Evolutionary conservation across 2,888 invertebrate genomes (phyloP), one percentile per base, ranked within the genome.

Genomic region (Mimumesa dahlbomi): DNA sequence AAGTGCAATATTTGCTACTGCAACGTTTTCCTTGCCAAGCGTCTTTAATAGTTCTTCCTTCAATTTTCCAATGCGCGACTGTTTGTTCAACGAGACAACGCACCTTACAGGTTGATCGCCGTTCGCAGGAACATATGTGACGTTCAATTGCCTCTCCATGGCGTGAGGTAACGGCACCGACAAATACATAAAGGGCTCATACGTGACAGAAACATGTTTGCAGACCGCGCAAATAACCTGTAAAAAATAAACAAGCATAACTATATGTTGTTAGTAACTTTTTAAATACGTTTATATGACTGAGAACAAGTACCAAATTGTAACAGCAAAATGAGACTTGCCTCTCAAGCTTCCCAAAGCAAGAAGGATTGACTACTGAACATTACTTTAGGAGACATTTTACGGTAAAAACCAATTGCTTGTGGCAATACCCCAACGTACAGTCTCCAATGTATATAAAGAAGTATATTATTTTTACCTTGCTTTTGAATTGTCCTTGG

Each of bases 151-250:
- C 66, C 91, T 89, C 81, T 93, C 92, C 90, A 92, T 91, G 21
- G 93, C 93, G 77, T 92, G 91, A 42, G 93, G 93, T 67, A 93
- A 89, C 3, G 93, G 93, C 40, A 93, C 91, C 31, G 93, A 92
- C n/a, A 93, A 89, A 84, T 93, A 93, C 93, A 93, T 93, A 80
- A 93, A 93, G 19, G 93, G 93, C 77, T 93, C 93, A 80, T 92
- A 93, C 7, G 93, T 93, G 13, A 93, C 91, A 0, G 93, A 93
- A 13, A 92, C 90, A 83, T 92, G 92, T 63, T 90, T 90, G 83
- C 93, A 93, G 42, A 90, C 90, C 2, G 91, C 91, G 81, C 93
- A 93, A 18, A 92, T 91, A 42, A 93, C 92, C 93, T 93, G 85
- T 1, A 87, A 88, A 73, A 21, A 1, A n/a, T n/a, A n/a, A n/a